These are phyloP conservation scores for Gallinago paraguaiae DNA, from an alignment of 2,113 vertebrate genomes.

Conservation along the genomic window DNA sequence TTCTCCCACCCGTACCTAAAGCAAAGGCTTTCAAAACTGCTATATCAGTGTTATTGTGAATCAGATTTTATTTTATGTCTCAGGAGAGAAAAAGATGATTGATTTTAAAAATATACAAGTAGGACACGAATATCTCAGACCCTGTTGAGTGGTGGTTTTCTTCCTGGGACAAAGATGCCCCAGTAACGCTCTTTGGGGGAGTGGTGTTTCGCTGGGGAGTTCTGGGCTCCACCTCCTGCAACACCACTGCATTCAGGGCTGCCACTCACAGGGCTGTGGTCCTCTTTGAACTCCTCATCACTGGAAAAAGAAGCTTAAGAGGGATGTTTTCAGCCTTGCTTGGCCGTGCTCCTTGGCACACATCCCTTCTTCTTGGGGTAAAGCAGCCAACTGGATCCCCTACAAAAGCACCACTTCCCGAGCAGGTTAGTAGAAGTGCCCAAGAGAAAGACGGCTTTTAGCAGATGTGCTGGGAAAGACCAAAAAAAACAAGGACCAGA, in stretches of 20 bases:
- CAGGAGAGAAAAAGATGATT: not conserved
- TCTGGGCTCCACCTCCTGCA: not conserved
- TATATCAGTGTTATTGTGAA: not conserved
- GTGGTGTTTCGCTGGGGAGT: not conserved
- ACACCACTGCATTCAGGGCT: not conserved
- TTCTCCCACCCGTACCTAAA: not conserved
- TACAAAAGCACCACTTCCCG: not conserved
- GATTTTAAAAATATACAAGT: not conserved
- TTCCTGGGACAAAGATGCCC: not conserved
- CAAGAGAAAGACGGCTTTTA: not conserved
- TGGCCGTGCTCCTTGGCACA: not conserved
- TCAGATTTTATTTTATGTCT: not conserved
- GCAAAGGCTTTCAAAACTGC: not conserved
- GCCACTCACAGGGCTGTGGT: not conserved
- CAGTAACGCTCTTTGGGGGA: not conserved
- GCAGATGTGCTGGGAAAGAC: not conserved
- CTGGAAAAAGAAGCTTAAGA: not conserved
- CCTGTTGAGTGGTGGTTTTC: not conserved
- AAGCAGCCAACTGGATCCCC: constrained; percentile 18
- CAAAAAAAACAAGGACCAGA: not conserved
- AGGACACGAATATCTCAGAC: not conserved
- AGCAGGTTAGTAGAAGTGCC: not conserved
- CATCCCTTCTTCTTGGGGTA: not conserved
- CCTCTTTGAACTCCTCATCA: not conserved
- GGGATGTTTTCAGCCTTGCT: not conserved